A percentile compares a stretch with the other conserved stretches of the same genome.
Conservation (phyloP, 1,140 invertebrate species). For the Drosophila arawakana region DNA sequence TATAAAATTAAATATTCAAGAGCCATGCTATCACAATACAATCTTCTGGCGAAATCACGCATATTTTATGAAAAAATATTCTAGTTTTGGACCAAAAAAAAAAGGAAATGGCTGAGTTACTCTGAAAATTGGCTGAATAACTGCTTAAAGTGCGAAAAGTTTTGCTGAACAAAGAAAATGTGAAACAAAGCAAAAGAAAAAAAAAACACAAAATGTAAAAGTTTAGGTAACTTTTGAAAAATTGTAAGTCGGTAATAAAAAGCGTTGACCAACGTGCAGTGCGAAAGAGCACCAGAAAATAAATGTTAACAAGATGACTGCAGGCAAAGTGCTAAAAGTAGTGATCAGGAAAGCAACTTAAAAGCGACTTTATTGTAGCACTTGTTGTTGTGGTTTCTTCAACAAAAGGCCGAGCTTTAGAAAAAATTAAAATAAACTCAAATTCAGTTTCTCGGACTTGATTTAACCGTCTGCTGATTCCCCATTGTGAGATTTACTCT, state of each 20-base stretch:
- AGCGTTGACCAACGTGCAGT: constrained; percentile 33
- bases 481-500: background rate
- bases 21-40: background rate
- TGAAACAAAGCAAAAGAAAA: constrained; percentile 40
- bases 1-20: background rate
- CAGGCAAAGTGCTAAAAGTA: constrained; percentile 14
- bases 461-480: constrained; percentile 8
- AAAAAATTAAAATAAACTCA: constrained; percentile 9
- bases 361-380: constrained; percentile 36
- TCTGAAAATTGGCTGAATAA: constrained; percentile 61
- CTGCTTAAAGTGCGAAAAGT: constrained; percentile 61
- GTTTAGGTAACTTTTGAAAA: constrained; percentile 65
- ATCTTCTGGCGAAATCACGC: background rate
- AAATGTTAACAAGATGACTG: constrained; percentile 77
- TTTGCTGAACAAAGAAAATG: constrained; percentile 43
- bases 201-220: constrained; percentile 11
- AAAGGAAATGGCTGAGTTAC: constrained; percentile 18
- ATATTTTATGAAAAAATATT: constrained; percentile 1
- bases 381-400: background rate
- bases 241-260: constrained; percentile 50
- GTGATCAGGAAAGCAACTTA: constrained; percentile 13
- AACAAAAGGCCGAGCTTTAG: constrained; percentile 29
- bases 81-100: constrained; percentile 7
- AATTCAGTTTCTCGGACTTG: constrained; percentile 25
- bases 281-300: constrained; percentile 48